Conservation (phyloP, 2,797 vertebrate genomes). For the Chloroceryle amazona region DNA sequence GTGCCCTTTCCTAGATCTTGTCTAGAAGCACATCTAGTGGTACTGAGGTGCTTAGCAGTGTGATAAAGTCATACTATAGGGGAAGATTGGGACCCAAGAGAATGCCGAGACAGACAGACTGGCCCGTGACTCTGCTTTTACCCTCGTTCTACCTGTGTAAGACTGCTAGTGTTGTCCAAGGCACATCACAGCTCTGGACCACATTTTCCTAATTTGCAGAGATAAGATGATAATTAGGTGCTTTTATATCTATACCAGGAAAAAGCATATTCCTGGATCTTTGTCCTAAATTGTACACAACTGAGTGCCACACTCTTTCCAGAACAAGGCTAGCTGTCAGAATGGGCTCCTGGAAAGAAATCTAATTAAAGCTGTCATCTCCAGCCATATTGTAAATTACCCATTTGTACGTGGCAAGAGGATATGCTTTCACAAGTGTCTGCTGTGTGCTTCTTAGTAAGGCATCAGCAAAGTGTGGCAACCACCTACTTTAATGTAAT, state of each 20-base stretch:
- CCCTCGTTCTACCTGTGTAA: neutral
- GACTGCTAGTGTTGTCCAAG: neutral
- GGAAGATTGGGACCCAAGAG: neutral
- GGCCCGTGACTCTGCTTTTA: neutral
- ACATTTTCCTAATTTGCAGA: neutral
- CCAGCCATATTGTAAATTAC: slow-evolving; percentile 1
- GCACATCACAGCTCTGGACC: neutral
- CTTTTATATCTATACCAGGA: neutral
- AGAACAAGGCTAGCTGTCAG: neutral
- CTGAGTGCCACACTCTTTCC: neutral
- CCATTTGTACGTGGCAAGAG: neutral
- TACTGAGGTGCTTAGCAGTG: neutral
- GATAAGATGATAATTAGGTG: neutral
- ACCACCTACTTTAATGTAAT: slow-evolving; percentile 21
- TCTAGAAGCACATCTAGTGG: neutral
- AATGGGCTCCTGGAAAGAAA: neutral
- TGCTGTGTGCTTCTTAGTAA: slow-evolving; percentile 6
- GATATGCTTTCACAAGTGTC: slow-evolving; percentile 19
- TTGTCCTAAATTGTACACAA: neutral
- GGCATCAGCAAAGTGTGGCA: slow-evolving; percentile 36
- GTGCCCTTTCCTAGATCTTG: neutral
- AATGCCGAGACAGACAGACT: neutral
- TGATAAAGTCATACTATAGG: neutral
- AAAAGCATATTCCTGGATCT: neutral
- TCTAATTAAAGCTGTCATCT: slow-evolving; percentile 39